Evolutionary conservation across 2,113 vertebrate species (phyloP).

Genomic region (Chionomys nivalis): DNA sequence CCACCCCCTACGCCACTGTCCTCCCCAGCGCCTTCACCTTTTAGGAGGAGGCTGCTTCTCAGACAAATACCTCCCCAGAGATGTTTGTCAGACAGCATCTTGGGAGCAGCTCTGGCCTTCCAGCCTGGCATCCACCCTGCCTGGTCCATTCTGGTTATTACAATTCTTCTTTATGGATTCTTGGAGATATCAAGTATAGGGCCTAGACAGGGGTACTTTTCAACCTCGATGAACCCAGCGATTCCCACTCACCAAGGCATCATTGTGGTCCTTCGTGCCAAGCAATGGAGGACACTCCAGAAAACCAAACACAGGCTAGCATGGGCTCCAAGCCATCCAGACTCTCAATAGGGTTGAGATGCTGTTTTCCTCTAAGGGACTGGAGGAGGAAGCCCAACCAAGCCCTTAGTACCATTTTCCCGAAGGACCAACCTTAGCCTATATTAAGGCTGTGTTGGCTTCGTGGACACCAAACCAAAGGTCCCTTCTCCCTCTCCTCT

Average conservation of each 20-base stretch:
- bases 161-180: accelerated
- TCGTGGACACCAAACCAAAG: neutral
- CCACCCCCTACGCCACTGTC: no score
- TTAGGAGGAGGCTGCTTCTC: neutral
- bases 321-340: neutral
- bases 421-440: neutral
- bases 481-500: neutral
- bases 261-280: no score
- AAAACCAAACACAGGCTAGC: accelerated
- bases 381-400: neutral
- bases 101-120: neutral
- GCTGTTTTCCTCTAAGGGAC: neutral
- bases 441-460: neutral
- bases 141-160: accelerated
- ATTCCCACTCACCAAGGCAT: neutral
- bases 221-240: neutral
- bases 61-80: no score
- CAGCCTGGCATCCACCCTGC: accelerated
- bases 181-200: neutral
- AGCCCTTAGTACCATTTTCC: neutral
- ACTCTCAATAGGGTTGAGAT: neutral
- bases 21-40: accelerated
- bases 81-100: accelerated
- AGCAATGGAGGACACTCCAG: neutral
- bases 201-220: neutral